Base-by-base conservation (phyloP, 2,888 invertebrate genomes). In the Synanthedon tipuliformis region DNA sequence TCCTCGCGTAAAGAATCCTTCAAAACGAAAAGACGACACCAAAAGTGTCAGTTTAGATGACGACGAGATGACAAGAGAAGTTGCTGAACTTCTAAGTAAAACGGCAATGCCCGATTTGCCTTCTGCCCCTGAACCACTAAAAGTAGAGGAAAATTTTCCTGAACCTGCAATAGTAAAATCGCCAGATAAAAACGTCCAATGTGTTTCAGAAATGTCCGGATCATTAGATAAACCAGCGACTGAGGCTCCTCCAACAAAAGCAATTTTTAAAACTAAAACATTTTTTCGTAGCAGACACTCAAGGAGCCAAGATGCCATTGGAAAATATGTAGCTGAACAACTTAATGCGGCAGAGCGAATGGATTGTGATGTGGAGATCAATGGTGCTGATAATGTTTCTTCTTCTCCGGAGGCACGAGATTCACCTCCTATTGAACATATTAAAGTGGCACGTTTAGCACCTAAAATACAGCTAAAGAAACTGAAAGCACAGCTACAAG, bases 81-180 rank as follows among this genome's bases (percentile, higher is more conserved):
- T 92, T 50, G 89, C 91, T 48, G 89, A 89, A 61, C 69, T 92
- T 51, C 81, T 92, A 52, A 90, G 90, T 60, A 89, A 89, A 64
- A 91, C 92, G 1, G 74, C 80, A 13, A 83, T 90, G 12, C 90
- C 92, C 0, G 87, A 88, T 54, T 63, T 92, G 55, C 90, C 90
- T 0, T 78, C 88, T 13, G 76, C 88, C 4, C 89, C 90, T 8
- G 82, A 88, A 59, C 69, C 80, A 27, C 73, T 89, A 49, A 83
- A 83, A 65, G 79, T 86, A 1, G 89, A 90, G 71, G 88, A 89
- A 76, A 90, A 89, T 81, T 83, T 90, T 78, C 89, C 89, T 64
- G 89, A 89, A 69, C 82, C 77, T 66, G 78, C 85, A 53, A 68
- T 85, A 55, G 78, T 75, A 61, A 86, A 87, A 69, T 86, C 85